Evolutionary conservation across 2,113 vertebrate species (phyloP), one percentile per base, ranked within the genome.

Genomic region (Amazona vittata): DNA sequence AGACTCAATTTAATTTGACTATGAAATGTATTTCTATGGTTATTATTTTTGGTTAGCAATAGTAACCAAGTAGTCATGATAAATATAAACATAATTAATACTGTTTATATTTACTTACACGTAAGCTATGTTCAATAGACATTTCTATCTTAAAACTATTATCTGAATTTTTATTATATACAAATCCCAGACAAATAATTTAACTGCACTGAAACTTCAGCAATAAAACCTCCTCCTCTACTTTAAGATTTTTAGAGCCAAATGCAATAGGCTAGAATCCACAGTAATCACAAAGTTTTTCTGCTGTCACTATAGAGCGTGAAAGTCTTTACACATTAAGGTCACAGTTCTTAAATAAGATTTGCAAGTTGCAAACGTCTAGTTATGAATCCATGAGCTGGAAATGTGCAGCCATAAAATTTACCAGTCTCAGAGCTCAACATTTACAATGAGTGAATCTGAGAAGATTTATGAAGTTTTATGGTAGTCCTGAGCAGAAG

Each of bases 301-400:
- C 79, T 83, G 68, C 33, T 69, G 31, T 19, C 11, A 12, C 39
- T 65, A 21, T 14, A 62, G 25, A 60, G 26, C 19, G 46, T 73
- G 60, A 84, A 87, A 95, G 75, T 39, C 43, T 97, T 85, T 52
- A 37, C 28, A 41, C 33, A 88, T 86, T 87, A 78, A 88, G 62
- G 59, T 79, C 77, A 77, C 31, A 46, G 63, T 85, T 95, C 84
- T 95, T 94, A 85, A 94, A 92, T 69, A 89, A 94, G 81, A 96
- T 85, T 82, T 74, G 55, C 43, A 86, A 93, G 83, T 92, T 96
- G 63, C 80, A 96, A 96, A 81, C 52, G 46, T 70, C 75, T 91
- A 80, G 57, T 75, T 84, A 88, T 76, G 43, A 96, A 97, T 97
- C 96, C 82, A 90, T 94, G 83, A 95, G 29, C 77, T 94, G 70